A percentile compares a stretch with the other conserved stretches of the same genome.
These are phyloP conservation scores for Charaxes varanes DNA, from an alignment of 1,140 invertebrate genomes.

Conservation along the genomic window DNA sequence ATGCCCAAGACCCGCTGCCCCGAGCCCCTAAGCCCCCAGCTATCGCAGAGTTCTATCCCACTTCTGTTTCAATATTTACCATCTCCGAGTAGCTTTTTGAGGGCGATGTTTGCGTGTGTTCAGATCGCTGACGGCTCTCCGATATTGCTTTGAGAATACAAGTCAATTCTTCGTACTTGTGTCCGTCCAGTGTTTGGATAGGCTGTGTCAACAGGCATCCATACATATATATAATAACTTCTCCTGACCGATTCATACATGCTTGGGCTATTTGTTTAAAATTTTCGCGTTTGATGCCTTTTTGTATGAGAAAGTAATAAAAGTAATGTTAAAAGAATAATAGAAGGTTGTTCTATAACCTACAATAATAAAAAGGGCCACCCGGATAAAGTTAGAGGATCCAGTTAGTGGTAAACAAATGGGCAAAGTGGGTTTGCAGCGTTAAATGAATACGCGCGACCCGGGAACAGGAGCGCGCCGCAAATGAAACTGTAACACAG, in stretches of 20 bases:
- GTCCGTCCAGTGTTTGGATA: slow-evolving; percentile 30
- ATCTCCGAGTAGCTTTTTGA: slow-evolving; percentile 70
- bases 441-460: slow-evolving; percentile 49
- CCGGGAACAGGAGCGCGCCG: slow-evolving; percentile 47
- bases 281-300: too few relatives aligned
- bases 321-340: too few relatives aligned
- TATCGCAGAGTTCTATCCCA: slow-evolving; percentile 60
- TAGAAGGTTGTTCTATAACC: too few relatives aligned
- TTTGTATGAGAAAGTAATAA: too few relatives aligned
- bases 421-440: slow-evolving; percentile 33
- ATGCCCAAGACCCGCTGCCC: too few relatives aligned
- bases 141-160: slow-evolving; percentile 67
- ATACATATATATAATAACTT: too few relatives aligned
- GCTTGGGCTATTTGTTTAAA: too few relatives aligned
- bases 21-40: slow-evolving; percentile 25
- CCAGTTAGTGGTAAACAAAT: slow-evolving; percentile 3
- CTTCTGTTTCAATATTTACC: slow-evolving; percentile 73
- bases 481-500: slow-evolving; percentile 74
- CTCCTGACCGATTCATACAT: too few relatives aligned
- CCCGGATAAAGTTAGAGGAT: slow-evolving; percentile 1
- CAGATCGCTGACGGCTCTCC: slow-evolving; percentile 66
- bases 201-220: slow-evolving; percentile 28
- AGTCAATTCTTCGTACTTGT: slow-evolving; percentile 53
- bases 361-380: too few relatives aligned
- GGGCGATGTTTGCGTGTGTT: slow-evolving; percentile 69